These are phyloP conservation scores for Scaptodrosophila lebanonensis DNA, from an alignment of 1,140 invertebrate genomes.

Conservation along the genomic window DNA sequence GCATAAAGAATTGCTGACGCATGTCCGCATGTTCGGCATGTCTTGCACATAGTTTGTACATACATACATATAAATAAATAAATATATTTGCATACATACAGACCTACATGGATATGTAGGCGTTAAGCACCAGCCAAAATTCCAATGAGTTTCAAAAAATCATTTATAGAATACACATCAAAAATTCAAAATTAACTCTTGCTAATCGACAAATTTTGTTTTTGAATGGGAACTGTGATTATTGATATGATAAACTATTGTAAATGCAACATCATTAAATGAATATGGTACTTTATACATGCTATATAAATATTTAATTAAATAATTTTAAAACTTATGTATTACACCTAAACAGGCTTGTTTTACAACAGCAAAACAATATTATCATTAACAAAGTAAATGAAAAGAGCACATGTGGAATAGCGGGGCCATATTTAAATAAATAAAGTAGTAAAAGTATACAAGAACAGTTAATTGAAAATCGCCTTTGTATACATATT, in stretches of 20 bases:
- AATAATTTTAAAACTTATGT: constrained; percentile 27
- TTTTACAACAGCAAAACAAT: constrained; percentile 39
- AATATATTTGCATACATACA: constrained; percentile 23
- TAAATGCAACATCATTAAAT: constrained; percentile 53
- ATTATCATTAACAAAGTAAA: constrained; percentile 67
- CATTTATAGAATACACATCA: constrained; percentile 25
- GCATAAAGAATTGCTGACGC: no score
- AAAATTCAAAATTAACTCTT: constrained; percentile 65
- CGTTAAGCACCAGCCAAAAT: constrained; percentile 33
- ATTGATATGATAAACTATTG: constrained; percentile 52
- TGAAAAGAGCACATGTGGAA: constrained; percentile 68
- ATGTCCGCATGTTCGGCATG: no score
- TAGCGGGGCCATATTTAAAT: constrained; percentile 77
- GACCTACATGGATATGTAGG: no score
- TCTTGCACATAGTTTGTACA: neutral
- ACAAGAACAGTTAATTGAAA: no score
- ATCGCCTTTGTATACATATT: constrained; percentile 2
- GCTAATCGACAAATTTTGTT: constrained; percentile 43
- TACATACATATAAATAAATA: constrained; percentile 11
- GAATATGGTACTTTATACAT: constrained; percentile 60
- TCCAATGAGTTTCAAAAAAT: constrained; percentile 63
- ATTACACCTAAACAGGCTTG: constrained; percentile 38
- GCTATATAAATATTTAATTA: no score
- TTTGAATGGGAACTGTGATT: constrained; percentile 73
- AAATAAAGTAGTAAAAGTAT: constrained; percentile 9